Evolutionary conservation across 1,140 invertebrate species (phyloP).

Genomic region (Whitmania pigra): DNA sequence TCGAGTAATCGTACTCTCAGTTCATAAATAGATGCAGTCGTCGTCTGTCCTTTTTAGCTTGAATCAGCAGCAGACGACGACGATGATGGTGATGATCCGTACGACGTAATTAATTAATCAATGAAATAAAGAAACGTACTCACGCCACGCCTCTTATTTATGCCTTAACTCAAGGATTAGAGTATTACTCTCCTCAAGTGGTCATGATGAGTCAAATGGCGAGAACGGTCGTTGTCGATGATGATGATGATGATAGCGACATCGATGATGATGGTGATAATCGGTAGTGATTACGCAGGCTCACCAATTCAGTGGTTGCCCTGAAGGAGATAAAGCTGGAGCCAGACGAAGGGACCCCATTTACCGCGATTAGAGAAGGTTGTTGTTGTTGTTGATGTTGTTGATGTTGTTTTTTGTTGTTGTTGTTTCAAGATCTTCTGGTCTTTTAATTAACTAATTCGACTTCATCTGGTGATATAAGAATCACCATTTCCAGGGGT

Average conservation of each 20-base stretch:
- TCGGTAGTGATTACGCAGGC: slow-evolving; percentile 2
- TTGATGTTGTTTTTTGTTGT: no score
- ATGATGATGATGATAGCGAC: background rate
- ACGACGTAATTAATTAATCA: background rate
- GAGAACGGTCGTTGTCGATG: background rate
- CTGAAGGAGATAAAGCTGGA: slow-evolving; percentile 60
- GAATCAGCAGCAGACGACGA: no score
- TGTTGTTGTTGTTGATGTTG: no score
- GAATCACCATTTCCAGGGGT: no score
- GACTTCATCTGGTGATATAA: no score
- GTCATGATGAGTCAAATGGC: background rate
- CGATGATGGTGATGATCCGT: no score
- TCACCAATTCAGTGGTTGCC: slow-evolving; percentile 57
- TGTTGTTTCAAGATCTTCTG: no score
- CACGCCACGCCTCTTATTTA: background rate
- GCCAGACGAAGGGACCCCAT: slow-evolving; percentile 61
- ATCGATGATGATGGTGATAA: background rate
- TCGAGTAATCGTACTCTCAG: no score
- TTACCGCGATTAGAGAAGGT: slow-evolving; percentile 57
- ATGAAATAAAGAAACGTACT: background rate
- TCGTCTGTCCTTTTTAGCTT: no score
- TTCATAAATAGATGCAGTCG: no score
- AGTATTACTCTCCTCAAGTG: background rate
- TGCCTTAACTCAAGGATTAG: background rate
- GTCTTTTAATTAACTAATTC: no score